phyloP scores from a whole-genome alignment of 2,113 vertebrate species.

The Corythaeola cristata region DNA sequence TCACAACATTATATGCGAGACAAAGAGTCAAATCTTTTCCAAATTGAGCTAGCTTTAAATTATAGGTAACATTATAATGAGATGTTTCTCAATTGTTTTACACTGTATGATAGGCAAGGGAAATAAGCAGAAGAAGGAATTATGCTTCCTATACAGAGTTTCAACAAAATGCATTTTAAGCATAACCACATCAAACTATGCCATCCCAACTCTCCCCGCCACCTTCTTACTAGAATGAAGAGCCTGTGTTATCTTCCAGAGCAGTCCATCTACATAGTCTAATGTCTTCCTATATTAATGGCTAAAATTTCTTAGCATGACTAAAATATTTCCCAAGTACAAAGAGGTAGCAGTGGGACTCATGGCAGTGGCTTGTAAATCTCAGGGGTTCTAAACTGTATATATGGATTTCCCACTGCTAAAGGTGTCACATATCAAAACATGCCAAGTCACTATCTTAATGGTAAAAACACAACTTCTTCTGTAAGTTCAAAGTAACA shows the following conservation, averaged over 20 bases:
- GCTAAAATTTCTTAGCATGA: neutral
- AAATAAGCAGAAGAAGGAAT: neutral
- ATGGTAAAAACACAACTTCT: neutral
- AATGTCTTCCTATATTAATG: neutral
- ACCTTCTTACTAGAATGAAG: neutral
- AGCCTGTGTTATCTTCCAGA: neutral
- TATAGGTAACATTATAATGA: slow-evolving; percentile 59
- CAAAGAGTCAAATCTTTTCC: slow-evolving; percentile 55
- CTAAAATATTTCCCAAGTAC: neutral
- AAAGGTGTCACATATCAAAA: neutral
- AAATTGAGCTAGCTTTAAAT: slow-evolving; percentile 42
- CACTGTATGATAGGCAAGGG: neutral
- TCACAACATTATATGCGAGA: slow-evolving; percentile 37
- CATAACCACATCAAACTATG: neutral
- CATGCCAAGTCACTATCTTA: neutral
- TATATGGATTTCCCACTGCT: neutral
- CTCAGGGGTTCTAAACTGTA: neutral
- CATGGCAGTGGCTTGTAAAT: neutral
- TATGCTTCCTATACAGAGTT: neutral
- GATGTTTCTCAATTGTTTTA: slow-evolving; percentile 13
- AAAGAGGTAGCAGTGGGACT: neutral
- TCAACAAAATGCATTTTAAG: neutral
- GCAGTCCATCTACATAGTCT: neutral
- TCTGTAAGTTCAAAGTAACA: neutral
- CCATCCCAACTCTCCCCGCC: neutral